phyloP scores from a whole-genome alignment of 2,797 vertebrate genomes.

The Gila robusta region DNA sequence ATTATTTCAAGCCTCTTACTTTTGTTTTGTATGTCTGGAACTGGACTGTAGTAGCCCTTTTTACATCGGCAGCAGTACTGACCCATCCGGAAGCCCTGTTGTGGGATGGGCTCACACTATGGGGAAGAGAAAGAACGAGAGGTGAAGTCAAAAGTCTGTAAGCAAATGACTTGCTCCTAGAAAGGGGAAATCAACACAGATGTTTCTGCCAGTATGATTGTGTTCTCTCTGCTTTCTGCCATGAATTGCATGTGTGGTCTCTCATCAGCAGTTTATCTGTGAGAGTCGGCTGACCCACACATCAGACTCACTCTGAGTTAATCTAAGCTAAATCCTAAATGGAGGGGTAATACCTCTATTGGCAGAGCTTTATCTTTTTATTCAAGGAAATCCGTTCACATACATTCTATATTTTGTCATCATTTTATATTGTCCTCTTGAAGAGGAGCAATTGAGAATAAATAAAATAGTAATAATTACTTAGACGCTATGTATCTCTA shows the following conservation, averaged over 20 bases:
- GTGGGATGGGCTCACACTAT: constrained; percentile 86
- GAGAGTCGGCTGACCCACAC: constrained; percentile 44
- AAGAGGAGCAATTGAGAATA: background rate
- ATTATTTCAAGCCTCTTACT: constrained; percentile 61
- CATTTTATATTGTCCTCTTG: too few relatives aligned
- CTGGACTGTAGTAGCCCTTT: constrained; percentile 86
- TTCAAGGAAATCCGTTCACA: constrained; percentile 68
- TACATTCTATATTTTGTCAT: background rate
- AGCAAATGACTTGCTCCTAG: background rate
- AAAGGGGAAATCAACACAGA: constrained; percentile 12
- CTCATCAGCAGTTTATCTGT: constrained; percentile 43
- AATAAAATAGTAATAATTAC: background rate
- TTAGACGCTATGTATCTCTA: background rate
- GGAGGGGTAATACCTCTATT: constrained; percentile 78
- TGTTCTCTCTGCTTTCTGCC: constrained; percentile 35
- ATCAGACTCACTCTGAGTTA: constrained; percentile 68
- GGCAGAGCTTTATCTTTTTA: constrained; percentile 74
- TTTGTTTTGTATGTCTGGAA: constrained; percentile 41
- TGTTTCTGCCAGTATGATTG: constrained; percentile 10
- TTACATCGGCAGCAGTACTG: constrained; percentile 90
- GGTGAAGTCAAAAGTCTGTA: background rate
- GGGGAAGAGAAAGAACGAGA: constrained; percentile 14
- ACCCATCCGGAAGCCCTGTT: constrained; percentile 86
- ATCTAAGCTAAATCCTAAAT: constrained; percentile 84
- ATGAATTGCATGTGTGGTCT: constrained; percentile 51